Base-by-base conservation (phyloP, 2,888 invertebrate genomes). In the Euproctis similis region DNA sequence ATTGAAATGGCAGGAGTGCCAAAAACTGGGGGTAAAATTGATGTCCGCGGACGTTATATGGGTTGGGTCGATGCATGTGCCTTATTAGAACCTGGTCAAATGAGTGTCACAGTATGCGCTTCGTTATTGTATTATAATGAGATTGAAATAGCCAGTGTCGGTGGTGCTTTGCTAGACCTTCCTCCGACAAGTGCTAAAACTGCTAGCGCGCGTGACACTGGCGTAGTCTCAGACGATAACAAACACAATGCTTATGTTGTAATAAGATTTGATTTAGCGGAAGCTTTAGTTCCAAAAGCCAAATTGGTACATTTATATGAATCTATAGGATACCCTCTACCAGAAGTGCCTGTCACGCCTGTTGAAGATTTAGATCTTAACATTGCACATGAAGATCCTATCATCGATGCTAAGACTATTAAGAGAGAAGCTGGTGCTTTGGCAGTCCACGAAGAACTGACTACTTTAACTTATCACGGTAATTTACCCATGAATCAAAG, bases 1-100 rank as follows among this genome's bases (percentile, higher is more conserved):
- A 39, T 84, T 18, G 84, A 84, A 56, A 30, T 82, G n/a, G 82
- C 84, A 21, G 82, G 74, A 9, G 64, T 80, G 4, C 76, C 80
- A 8, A 70, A 38, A 39, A 1, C 34, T 7, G 80, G 77, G 1
- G 80, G 77, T 1, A 84, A 80, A 66, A 30, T 58, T 9, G 84
- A 84, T 12, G 41, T 69, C 2, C 61, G 80, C 28, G 73, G 74
- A 8, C 66, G 71, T 13, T 84, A 72, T 34, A 71, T 78, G 67
- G 76, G 69, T 8, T 66, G 64, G 31, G 36, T 80, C 7, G 76
- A 81, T 38, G 71, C 67, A 8, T 53, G 55, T 30, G 72, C 63
- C 2, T 46, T 84, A 19, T 53, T 80, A 37, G 61, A 80, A 45
- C 67, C 77, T 10, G 71, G 66, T 1, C 67, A 74, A 36, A 50